Base-by-base conservation (phyloP, 2,888 invertebrate species). In the Aporophyla nigra region DNA sequence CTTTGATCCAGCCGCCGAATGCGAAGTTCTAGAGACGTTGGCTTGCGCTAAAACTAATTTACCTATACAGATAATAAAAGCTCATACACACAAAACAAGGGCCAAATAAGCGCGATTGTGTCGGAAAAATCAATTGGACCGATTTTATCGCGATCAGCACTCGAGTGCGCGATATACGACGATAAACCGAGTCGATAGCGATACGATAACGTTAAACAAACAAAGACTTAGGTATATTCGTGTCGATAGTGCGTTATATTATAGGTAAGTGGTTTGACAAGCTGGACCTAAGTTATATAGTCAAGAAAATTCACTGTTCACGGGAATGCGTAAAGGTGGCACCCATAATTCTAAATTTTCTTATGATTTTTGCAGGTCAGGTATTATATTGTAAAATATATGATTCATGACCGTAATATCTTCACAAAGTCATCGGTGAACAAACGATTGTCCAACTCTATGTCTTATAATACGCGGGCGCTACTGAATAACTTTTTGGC, bases 41-140 rank as follows among this genome's bases (percentile, higher is more conserved):
- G 16, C 43, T 73, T 59, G 66, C 33, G 69, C 58, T 27, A 68
- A 80, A 85, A 86, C 77, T 70, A 80, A 83, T 83, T 85, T 81
- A 71, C 49, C 33, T 49, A 40, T 71, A 65, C 61, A 62, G 73
- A 82, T 85, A 82, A 85, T 83, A 74, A 82, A 87, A 88, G 80
- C 77, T 73, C 68, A 80, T 83, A 82, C 80, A 89, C 79, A 84
- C 68, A 56, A 84, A 87, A 86, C 87, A 89, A 88, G 83, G 72
- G 76, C 80, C 68, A 79, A 89, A 87, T 90, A 87, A 85, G 86
- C 87, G 86, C 84, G 81, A 90, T 90, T 91, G 88, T 90, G 92
- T 92, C 92, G 94, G 94, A 89, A 93, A 95, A 95, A 95, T 95
- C 95, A 96, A 95, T 95, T 94, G 95, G 87, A 91, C 86, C 93